Percentiles rank a stretch among this genome's conserved stretches.
Conservation (phyloP, 1,140 invertebrate genomes). For the Andrena cerasifolii region DNA sequence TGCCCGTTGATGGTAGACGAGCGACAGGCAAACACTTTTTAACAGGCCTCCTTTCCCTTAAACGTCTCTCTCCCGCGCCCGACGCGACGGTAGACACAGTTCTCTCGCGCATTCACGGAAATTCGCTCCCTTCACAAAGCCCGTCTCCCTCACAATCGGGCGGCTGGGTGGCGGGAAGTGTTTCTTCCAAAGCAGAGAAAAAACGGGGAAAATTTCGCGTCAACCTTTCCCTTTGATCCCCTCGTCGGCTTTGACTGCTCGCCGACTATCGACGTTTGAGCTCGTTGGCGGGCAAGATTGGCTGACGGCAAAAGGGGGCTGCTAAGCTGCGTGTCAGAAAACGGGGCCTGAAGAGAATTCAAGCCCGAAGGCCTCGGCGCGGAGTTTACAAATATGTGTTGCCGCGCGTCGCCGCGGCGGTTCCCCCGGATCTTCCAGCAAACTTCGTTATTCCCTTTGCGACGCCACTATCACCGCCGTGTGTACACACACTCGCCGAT, state of each 20-base stretch:
- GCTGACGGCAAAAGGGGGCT: constrained; percentile 20
- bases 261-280: constrained; percentile 12
- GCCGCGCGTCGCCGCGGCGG: not conserved
- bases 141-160: not conserved
- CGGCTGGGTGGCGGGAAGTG: not conserved
- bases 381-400: constrained; percentile 41
- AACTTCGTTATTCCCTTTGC: constrained; percentile 53
- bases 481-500: not conserved
- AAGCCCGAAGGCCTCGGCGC: constrained; percentile 29
- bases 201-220: constrained; percentile 13
- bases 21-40: constrained; percentile 3
- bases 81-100: too few species aligned
- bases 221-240: constrained; percentile 23
- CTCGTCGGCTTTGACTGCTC: constrained; percentile 10
- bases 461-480: not conserved
- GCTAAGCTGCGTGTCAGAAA: constrained; percentile 35
- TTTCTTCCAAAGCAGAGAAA: not conserved
- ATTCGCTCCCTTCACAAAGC: constrained; percentile 6
- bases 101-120: not conserved
- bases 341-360: constrained; percentile 11
- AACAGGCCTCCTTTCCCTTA: too few species aligned
- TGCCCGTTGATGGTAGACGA: not conserved
- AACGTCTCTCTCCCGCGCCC: too few species aligned
- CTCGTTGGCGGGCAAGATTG: constrained; percentile 33
- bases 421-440: constrained; percentile 34